A percentile compares a stretch with the other conserved stretches of the same genome.
Evolutionary conservation across 2,113 vertebrate species (phyloP).

Genomic region (Mystacornis crossleyi): DNA sequence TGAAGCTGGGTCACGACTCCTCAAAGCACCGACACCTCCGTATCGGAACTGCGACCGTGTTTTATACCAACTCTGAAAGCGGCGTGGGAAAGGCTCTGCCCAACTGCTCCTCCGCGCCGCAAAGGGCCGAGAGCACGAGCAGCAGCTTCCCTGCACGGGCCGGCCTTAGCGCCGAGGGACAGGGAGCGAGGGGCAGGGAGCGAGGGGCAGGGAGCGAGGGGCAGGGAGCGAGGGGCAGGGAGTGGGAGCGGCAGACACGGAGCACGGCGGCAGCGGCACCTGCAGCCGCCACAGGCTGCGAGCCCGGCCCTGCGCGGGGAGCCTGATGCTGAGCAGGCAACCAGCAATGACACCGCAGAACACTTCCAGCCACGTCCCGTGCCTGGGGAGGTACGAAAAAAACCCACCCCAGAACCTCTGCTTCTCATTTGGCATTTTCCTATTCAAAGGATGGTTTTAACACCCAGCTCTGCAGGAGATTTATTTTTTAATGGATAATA

Average conservation of each 20-base stretch:
- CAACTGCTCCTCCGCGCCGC: background rate
- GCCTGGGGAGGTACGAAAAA: background rate
- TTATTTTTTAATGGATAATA: slow-evolving; percentile 58
- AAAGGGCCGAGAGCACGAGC: background rate
- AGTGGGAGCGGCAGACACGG: background rate
- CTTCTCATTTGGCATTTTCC: background rate
- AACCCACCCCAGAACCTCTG: background rate
- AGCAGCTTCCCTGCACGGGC: background rate
- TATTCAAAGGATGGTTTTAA: slow-evolving; percentile 37
- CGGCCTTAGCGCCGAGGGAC: accelerated
- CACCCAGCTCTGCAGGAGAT: slow-evolving; percentile 32
- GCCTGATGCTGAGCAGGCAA: background rate
- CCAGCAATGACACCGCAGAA: background rate
- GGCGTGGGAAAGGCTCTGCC: background rate
- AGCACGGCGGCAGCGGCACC: background rate
- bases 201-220: accelerated
- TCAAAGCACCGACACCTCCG: background rate
- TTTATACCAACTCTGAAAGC: background rate
- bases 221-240: background rate
- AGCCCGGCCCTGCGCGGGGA: background rate
- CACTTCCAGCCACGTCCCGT: background rate
- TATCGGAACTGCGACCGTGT: accelerated
- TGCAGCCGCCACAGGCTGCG: background rate
- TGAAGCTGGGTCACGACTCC: background rate
- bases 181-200: background rate